Conservation (phyloP, 2,113 vertebrate species). For the Nothobranchius kuhntae region DNA sequence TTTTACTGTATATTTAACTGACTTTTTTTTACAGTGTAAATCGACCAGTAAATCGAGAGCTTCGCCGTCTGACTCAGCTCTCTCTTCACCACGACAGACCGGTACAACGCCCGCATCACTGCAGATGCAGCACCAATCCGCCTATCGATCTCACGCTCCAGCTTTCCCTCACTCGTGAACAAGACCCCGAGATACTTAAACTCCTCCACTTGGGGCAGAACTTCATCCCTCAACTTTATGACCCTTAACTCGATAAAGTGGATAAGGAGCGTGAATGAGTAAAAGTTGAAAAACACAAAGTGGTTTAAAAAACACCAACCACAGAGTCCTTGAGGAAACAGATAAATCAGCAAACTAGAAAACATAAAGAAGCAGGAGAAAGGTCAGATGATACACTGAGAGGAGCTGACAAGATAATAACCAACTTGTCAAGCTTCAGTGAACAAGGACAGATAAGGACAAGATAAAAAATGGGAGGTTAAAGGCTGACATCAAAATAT, state of each 20-base stretch:
- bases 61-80: no score
- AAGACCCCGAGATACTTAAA: no score
- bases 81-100: no score
- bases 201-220: neutral
- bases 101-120: no score
- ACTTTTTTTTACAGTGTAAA: no score
- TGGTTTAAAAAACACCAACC: conserved; percentile 6
- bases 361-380: conserved; percentile 18
- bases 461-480: conserved; percentile 4
- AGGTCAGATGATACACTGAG: conserved; percentile 25
- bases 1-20: no score
- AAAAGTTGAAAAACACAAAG: conserved; percentile 20
- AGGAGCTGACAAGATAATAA: conserved; percentile 25
- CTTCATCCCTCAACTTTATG: neutral
- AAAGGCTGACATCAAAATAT: conserved; percentile 30
- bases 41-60: no score
- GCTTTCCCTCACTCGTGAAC: no score
- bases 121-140: no score
- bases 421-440: conserved; percentile 28
- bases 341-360: conserved; percentile 17
- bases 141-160: no score
- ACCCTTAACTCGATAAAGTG: neutral
- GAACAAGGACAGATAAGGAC: conserved; percentile 20
- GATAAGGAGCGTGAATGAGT: neutral
- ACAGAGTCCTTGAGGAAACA: conserved; percentile 11